A percentile compares a stretch with the other conserved stretches of the same genome.
phyloP scores from a whole-genome alignment of 2,797 vertebrate species.

The Avahi laniger region DNA sequence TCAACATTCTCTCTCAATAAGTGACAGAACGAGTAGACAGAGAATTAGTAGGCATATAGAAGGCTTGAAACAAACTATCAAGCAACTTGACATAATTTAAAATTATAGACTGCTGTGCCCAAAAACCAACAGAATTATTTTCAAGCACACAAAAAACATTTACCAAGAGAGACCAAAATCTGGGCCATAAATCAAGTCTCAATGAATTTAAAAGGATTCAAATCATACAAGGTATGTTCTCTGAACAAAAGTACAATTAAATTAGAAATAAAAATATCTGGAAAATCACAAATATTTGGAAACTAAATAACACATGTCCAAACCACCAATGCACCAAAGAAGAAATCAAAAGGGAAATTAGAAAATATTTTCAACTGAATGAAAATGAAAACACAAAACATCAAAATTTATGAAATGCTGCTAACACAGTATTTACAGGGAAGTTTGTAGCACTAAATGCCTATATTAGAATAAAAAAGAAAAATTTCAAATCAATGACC shows the following conservation, averaged over 20 bases:
- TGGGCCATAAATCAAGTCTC: neutral
- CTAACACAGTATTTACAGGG: neutral
- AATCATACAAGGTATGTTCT: neutral
- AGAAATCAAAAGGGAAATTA: neutral
- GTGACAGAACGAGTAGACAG: neutral
- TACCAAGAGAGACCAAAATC: neutral
- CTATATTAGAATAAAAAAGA: neutral
- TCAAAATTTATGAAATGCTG: neutral
- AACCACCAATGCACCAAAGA: neutral
- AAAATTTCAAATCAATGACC: neutral
- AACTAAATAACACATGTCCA: neutral
- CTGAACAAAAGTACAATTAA: neutral
- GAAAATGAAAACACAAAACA: neutral
- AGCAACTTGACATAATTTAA: neutral
- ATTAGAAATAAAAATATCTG: neutral
- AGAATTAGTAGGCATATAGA: neutral
- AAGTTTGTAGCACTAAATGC: neutral
- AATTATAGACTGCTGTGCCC: neutral
- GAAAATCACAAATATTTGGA: neutral
- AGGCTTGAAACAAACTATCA: neutral
- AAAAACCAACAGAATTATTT: neutral
- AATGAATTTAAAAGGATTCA: neutral
- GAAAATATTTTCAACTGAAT: neutral
- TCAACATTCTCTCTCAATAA: constrained; percentile 7
- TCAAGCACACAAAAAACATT: neutral